Evolutionary conservation across 2,797 vertebrate genomes (phyloP), one percentile per base, ranked within the genome.

Genomic region (Hydrocynus forskahlii): DNA sequence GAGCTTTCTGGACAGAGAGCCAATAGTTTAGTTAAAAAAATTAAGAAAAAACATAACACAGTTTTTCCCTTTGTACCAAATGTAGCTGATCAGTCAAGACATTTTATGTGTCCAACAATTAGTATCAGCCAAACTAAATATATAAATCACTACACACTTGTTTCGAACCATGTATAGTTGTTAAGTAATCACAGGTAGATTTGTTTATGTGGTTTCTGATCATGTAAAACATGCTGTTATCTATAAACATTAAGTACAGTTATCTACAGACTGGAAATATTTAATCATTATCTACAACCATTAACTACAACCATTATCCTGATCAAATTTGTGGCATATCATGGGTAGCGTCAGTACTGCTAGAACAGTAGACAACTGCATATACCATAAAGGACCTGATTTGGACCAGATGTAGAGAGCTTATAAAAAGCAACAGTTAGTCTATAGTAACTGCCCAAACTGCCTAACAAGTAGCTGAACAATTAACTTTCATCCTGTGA

Each of bases 1-100:
- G 59, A n/a, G 21, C 48, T 13, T 60, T 79, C 57, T 79, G 64
- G 48, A 78, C 59, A 52, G 62, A 74, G 43, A 74, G 38, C 35
- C 50, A 79, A 19, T 40, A 40, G 63, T 66, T 38, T n/a, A n/a
- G 48, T 52, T 52, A 21, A 67, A 10, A 45, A 43, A 67, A 64
- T 19, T 6, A 40, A 64, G 5, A 0, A 13, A 52, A 52, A 13
- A 52, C 12, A 13, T 50, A 19, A 40, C 38, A 19, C 64, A 40
- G 0, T 35, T 35, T 66, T 67, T 43, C 64, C 21, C 19, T 21
- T 62, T 43, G 19, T 0, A 2, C 3, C 9, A 17, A 43, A 45
- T 21, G 66, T 10, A 40, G 16, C 21, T 45, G 19, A 45, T 68
- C n/a, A 45, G 38, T 7, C 10, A 13, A 68, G 40, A 45, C 2